A percentile compares a stretch with the other conserved stretches of the same genome.
Evolutionary conservation across 1,140 invertebrate genomes (phyloP).

Genomic region (Coelopa frigida): DNA sequence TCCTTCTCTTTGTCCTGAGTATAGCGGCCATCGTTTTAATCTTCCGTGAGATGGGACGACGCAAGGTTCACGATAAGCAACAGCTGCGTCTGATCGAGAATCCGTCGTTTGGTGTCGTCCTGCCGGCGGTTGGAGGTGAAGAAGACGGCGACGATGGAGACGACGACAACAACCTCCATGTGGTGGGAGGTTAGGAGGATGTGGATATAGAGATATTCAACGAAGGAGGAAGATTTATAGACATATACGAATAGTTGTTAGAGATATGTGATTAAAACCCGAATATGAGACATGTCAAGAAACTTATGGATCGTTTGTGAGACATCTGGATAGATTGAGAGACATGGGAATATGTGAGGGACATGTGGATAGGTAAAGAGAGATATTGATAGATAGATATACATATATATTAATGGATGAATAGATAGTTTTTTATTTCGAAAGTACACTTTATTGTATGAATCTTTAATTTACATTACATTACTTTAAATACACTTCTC

Average conservation of each 20-base stretch:
- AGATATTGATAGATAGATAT: too few species aligned
- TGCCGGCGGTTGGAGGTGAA: constrained; percentile 23
- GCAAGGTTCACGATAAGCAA: constrained; percentile 19
- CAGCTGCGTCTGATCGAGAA: constrained; percentile 33
- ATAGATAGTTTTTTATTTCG: too few species aligned
- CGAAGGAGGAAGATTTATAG: background rate
- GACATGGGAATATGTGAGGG: too few species aligned
- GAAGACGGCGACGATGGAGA: background rate
- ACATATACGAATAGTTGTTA: background rate
- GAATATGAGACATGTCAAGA: too few species aligned
- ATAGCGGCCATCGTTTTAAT: constrained; percentile 24
- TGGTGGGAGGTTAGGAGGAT: constrained; percentile 7
- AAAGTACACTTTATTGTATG: background rate
- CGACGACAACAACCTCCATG: background rate
- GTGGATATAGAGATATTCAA: background rate
- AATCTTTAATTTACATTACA: too few species aligned
- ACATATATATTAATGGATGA: too few species aligned
- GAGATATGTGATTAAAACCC: constrained; percentile 1
- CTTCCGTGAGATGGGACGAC: constrained; percentile 21
- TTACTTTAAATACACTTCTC: too few species aligned
- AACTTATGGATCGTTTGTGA: too few species aligned
- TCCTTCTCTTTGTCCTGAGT: constrained; percentile 18
- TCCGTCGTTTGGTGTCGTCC: constrained; percentile 29
- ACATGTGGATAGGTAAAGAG: too few species aligned
- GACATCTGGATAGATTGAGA: too few species aligned